Evolutionary conservation across 1,140 invertebrate species (phyloP).

Genomic region (Propsilocerus akamusi): DNA sequence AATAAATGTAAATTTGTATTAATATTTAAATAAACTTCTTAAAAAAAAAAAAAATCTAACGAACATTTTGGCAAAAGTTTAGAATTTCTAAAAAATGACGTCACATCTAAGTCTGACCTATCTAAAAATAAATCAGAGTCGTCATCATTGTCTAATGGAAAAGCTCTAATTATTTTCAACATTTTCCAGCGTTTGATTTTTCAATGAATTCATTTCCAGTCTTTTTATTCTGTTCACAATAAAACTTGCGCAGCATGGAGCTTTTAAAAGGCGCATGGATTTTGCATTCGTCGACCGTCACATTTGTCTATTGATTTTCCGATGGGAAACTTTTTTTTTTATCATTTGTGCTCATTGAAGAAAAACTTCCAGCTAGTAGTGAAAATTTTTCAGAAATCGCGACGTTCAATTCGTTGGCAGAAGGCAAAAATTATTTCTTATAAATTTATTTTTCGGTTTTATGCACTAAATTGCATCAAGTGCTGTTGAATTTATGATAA

Average conservation of each 20-base stretch:
- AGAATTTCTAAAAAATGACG: too few species aligned
- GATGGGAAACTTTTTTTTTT: background rate
- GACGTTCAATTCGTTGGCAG: background rate
- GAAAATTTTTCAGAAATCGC: constrained; percentile 2
- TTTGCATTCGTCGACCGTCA: background rate
- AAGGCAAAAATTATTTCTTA: background rate
- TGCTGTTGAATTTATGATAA: background rate
- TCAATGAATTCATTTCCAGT: too few species aligned
- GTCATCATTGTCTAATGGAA: too few species aligned
- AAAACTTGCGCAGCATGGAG: background rate
- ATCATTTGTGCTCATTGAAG: background rate
- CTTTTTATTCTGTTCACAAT: too few species aligned
- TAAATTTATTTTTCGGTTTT: background rate
- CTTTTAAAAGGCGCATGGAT: constrained; percentile 1
- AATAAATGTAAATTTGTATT: too few species aligned
- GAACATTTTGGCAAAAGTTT: too few species aligned
- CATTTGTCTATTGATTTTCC: constrained; percentile 1
- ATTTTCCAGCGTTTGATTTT: too few species aligned
- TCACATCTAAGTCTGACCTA: too few species aligned
- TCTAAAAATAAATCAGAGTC: too few species aligned
- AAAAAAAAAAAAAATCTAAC: too few species aligned
- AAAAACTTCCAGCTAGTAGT: background rate
- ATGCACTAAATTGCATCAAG: background rate
- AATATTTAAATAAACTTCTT: too few species aligned
- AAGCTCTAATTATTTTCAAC: too few species aligned